phyloP scores from a whole-genome alignment of 1,140 invertebrate species.

The Antheraea mylitta region DNA sequence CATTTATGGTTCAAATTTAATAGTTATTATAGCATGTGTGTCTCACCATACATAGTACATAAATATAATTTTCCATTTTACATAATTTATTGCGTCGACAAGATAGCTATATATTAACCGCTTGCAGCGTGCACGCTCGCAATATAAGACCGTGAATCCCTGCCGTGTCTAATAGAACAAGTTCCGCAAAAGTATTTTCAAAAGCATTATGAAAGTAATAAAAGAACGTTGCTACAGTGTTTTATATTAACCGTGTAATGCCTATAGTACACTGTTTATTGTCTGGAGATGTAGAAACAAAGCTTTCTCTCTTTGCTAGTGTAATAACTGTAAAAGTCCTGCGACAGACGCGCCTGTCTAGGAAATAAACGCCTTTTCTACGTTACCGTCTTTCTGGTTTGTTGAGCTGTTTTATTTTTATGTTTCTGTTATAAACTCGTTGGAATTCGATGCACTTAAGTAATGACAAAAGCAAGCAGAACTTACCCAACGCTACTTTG shows the following conservation, averaged over 20 bases:
- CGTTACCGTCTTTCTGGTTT: not conserved
- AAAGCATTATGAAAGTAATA: constrained; percentile 34
- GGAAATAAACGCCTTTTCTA: constrained; percentile 12
- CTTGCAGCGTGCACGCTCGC: not conserved
- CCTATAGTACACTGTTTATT: constrained; percentile 23
- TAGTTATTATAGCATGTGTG: not conserved
- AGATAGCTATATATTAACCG: not conserved
- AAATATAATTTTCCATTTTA: not conserved
- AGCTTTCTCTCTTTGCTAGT: constrained; percentile 19
- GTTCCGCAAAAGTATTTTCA: constrained; percentile 28
- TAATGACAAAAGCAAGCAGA: not conserved
- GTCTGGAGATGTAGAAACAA: constrained; percentile 18
- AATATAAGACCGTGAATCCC: not conserved
- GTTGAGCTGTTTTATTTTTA: not conserved
- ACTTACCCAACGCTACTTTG: not conserved
- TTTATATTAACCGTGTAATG: constrained; percentile 32
- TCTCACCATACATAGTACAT: not conserved
- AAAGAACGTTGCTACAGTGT: constrained; percentile 23
- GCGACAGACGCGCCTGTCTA: constrained; percentile 13
- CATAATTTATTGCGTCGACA: constrained; percentile 2
- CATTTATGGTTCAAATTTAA: too few relatives aligned
- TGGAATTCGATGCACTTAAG: not conserved
- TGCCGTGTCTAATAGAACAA: constrained; percentile 24
- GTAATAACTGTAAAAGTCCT: constrained; percentile 14
- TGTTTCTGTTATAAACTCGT: not conserved